Evolutionary conservation across 2,113 vertebrate genomes (phyloP).

Genomic region (Oreocharis arfaki): DNA sequence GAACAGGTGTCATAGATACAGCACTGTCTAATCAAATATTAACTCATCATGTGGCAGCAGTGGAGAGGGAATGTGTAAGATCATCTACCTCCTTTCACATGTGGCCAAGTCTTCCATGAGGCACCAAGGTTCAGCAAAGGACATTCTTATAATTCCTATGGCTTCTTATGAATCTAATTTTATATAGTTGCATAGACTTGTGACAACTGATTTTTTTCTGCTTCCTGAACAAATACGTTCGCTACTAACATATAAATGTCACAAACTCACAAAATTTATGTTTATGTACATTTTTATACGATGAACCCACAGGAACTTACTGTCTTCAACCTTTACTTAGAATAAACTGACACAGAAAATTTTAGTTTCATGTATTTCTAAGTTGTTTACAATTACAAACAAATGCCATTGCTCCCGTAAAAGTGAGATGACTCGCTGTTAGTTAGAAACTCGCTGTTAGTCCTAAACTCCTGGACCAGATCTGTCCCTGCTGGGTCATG

Average conservation of each 20-base stretch:
- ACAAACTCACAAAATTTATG: neutral
- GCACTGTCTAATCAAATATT: constrained; percentile 57
- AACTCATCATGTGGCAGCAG: constrained; percentile 56
- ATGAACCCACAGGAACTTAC: neutral
- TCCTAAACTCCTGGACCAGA: neutral
- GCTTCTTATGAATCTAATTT: neutral
- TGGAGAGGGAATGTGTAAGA: neutral
- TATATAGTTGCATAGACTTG: neutral
- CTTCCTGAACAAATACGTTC: neutral
- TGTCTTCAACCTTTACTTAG: neutral
- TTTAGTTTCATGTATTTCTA: neutral
- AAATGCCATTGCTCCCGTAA: neutral
- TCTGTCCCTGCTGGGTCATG: neutral
- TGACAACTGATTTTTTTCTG: neutral
- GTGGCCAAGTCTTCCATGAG: neutral
- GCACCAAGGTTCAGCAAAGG: neutral
- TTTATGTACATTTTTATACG: neutral
- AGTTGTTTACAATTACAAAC: neutral
- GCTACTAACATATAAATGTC: neutral
- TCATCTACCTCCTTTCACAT: neutral
- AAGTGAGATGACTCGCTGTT: neutral
- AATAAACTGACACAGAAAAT: neutral
- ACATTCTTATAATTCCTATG: constrained; percentile 6
- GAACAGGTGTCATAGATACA: constrained; percentile 65
- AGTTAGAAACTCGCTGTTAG: neutral